Evolutionary conservation across 2,113 vertebrate species (phyloP).

Genomic region (Aplodontia rufa): DNA sequence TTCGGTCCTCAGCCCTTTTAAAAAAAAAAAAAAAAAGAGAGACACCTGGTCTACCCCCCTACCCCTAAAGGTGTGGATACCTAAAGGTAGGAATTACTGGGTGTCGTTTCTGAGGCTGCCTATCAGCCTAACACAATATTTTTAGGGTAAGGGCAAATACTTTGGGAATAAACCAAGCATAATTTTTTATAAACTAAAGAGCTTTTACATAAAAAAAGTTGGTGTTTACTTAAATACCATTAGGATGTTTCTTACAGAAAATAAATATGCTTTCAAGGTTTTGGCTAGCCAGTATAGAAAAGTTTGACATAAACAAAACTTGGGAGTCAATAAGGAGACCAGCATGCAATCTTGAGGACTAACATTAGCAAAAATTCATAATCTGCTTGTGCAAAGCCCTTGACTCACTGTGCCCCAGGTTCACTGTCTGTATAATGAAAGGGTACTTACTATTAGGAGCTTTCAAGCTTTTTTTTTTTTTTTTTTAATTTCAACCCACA

Average conservation of each 20-base stretch:
- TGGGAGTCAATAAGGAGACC: neutral
- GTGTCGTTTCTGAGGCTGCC: neutral
- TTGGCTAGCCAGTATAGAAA: neutral
- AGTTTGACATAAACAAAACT: neutral
- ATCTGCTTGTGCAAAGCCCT: neutral
- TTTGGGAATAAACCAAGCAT: neutral
- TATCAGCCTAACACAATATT: neutral
- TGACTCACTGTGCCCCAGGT: neutral
- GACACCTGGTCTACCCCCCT: too few relatives aligned
- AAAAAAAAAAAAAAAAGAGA: too few relatives aligned
- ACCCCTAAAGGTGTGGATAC: neutral
- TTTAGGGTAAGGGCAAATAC: neutral
- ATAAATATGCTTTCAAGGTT: neutral
- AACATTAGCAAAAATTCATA: constrained; percentile 38
- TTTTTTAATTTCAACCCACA: neutral
- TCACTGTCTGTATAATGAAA: neutral
- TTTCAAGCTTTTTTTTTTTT: neutral
- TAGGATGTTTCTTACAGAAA: constrained; percentile 6
- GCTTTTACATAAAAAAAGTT: neutral
- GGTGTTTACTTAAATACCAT: neutral
- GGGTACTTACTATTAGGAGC: neutral
- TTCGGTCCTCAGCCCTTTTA: too few relatives aligned
- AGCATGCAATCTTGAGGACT: neutral
- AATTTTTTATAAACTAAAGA: neutral
- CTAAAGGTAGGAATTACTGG: too few relatives aligned